Conservation (phyloP, 53 echinoderm and acorn worm species). For the Echinarachnius parma region DNA sequence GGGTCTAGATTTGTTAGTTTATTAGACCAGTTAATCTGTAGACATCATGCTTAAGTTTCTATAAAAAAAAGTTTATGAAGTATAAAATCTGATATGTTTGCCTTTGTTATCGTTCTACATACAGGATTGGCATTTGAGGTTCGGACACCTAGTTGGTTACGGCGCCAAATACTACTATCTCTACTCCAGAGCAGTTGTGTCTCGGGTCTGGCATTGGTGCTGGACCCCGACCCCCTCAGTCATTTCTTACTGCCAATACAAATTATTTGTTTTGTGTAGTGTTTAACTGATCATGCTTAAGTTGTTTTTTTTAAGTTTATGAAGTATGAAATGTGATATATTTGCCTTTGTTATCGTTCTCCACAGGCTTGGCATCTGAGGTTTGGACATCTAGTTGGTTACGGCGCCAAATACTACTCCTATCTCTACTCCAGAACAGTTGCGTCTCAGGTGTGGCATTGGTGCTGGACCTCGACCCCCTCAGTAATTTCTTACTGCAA, state of each 20-base stretch:
- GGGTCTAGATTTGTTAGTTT: too few species aligned
- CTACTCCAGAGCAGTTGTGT: slow-evolving; percentile 82
- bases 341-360: neutral
- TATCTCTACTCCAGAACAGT: slow-evolving; percentile 90
- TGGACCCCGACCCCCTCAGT: too few species aligned
- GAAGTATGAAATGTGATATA: neutral
- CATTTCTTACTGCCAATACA: too few species aligned
- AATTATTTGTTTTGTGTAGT: too few species aligned
- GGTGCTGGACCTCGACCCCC: slow-evolving; percentile 77
- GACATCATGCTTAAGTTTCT: too few species aligned
- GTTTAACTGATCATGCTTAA: too few species aligned
- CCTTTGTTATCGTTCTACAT: neutral
- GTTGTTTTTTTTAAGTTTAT: too few species aligned
- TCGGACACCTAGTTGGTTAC: slow-evolving; percentile 92
- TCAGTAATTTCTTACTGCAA: too few species aligned
- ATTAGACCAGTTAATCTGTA: too few species aligned
- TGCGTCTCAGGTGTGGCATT: slow-evolving; percentile 78
- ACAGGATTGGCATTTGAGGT: slow-evolving; percentile 90
- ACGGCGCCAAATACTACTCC: slow-evolving; percentile 96
- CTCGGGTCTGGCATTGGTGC: slow-evolving; percentile 80
- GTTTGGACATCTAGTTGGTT: slow-evolving; percentile 91
- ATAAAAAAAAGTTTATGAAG: too few species aligned
- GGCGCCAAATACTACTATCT: slow-evolving; percentile 98
- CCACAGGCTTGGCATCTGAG: slow-evolving; percentile 87
- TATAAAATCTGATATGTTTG: neutral